These are phyloP conservation scores for Tachina fera DNA, from an alignment of 2,888 invertebrate species.

Conservation along the genomic window DNA sequence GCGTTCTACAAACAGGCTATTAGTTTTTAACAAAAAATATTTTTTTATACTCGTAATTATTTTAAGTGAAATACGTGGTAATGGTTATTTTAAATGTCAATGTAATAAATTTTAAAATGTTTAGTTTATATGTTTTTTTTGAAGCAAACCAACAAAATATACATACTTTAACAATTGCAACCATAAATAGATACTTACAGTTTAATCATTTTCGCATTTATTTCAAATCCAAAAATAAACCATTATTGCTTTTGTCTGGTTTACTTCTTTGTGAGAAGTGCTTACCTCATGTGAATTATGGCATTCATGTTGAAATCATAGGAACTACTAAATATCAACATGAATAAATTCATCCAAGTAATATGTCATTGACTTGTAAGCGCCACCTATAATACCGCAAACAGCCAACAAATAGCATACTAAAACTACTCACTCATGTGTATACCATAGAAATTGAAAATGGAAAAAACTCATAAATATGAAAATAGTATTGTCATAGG, in stretches of 20 bases:
- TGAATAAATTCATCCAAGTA: conserved; percentile 45
- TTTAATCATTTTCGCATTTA: conserved; percentile 33
- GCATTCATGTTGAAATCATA: conserved; percentile 53
- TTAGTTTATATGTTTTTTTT: not conserved
- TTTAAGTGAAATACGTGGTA: conserved; percentile 28
- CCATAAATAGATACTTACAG: conserved; percentile 13
- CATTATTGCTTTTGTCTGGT: not conserved
- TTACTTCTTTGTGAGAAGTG: conserved; percentile 29
- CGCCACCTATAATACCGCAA: conserved; percentile 62
- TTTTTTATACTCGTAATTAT: conserved; percentile 22
- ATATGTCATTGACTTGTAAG: conserved; percentile 71
- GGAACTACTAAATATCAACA: conserved; percentile 57
- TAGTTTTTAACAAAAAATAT: conserved; percentile 1
- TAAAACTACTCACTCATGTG: conserved; percentile 1
- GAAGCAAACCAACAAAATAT: not conserved
- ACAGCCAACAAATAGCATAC: not conserved
- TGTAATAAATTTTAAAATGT: conserved; percentile 49
- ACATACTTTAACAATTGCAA: conserved; percentile 4
- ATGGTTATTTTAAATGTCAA: conserved; percentile 54
- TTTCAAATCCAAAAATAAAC: conserved; percentile 22
- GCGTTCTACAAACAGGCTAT: too few species aligned
- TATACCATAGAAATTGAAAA: conserved; percentile 37
- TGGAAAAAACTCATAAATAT: conserved; percentile 48
- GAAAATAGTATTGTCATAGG: conserved; percentile 25
- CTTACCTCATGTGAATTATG: conserved; percentile 54